phyloP scores from a whole-genome alignment of 2,113 vertebrate genomes.

The Brienomyrus longianalis region DNA sequence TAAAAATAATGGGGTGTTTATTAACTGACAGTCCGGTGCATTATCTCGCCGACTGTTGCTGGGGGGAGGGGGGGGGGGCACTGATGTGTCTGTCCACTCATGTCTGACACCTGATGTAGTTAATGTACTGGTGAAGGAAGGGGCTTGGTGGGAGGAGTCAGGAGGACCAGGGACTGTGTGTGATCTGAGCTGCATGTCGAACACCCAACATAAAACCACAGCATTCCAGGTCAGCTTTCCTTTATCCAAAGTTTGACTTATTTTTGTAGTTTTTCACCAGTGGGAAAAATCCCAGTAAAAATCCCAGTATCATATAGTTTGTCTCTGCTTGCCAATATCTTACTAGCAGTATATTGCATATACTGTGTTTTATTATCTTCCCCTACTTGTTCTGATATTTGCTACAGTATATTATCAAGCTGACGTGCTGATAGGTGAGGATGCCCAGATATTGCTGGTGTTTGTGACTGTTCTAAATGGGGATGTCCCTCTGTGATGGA shows the following conservation, averaged over 20 bases:
- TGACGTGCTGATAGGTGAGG: not conserved
- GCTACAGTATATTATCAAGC: not conserved
- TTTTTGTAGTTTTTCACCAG: not conserved
- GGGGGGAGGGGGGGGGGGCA: not conserved
- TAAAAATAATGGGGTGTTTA: conserved; percentile 41
- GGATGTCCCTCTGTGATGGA: not conserved
- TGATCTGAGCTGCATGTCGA: not conserved
- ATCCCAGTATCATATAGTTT: not conserved
- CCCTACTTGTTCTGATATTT: not conserved
- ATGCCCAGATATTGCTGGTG: not conserved
- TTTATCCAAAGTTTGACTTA: not conserved
- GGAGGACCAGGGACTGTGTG: not conserved
- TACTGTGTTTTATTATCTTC: not conserved
- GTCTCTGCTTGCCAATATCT: not conserved
- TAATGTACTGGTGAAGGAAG: not conserved
- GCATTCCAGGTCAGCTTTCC: not conserved
- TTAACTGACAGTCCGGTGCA: not conserved
- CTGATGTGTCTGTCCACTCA: not conserved
- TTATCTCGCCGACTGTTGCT: not conserved
- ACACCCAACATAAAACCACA: not conserved
- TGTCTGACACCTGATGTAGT: not conserved
- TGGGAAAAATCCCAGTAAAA: not conserved
- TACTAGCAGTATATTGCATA: not conserved
- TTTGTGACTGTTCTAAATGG: not conserved
- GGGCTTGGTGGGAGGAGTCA: not conserved